Percentiles rank a stretch among this genome's conserved stretches.
Conservation (phyloP, 2,888 invertebrate species). For the Hypselothyrea guttata region DNA sequence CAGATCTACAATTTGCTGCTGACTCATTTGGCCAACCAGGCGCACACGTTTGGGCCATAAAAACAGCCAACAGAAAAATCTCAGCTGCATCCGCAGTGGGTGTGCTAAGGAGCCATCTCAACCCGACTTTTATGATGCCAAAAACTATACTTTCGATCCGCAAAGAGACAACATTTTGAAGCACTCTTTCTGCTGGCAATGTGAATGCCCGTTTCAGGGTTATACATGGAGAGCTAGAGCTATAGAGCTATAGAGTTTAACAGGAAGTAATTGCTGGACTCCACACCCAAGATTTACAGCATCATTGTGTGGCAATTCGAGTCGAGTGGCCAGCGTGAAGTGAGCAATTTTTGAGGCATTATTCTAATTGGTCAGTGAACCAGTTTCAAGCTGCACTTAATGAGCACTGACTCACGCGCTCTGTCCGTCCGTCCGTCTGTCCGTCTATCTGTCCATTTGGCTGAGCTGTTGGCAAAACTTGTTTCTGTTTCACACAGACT, state of each 20-base stretch:
- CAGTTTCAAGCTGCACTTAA: constrained; percentile 60
- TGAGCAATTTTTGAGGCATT: constrained; percentile 49
- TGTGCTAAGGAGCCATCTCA: background rate
- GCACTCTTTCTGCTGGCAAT: constrained; percentile 19
- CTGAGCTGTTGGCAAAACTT: constrained; percentile 44
- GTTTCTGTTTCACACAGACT: constrained; percentile 45
- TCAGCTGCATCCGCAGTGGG: constrained; percentile 15
- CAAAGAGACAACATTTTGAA: no score
- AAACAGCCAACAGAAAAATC: constrained; percentile 16
- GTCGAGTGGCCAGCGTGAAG: constrained; percentile 22
- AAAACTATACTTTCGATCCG: no score
- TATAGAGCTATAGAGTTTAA: no score
- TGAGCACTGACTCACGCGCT: constrained; percentile 47
- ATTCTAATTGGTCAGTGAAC: constrained; percentile 71
- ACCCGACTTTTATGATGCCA: no score
- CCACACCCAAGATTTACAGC: constrained; percentile 40
- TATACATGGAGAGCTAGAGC: constrained; percentile 28
- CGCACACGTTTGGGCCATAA: constrained; percentile 58
- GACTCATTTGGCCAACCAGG: constrained; percentile 16
- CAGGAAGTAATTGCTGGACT: constrained; percentile 58
- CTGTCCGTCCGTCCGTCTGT: background rate
- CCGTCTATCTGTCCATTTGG: constrained; percentile 16
- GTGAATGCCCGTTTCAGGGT: constrained; percentile 65
- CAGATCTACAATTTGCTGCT: background rate
- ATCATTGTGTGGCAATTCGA: constrained; percentile 31